A percentile compares a stretch with the other conserved stretches of the same genome.
Evolutionary conservation across 2,113 vertebrate species (phyloP).

Genomic region (Ciconia boyciana): DNA sequence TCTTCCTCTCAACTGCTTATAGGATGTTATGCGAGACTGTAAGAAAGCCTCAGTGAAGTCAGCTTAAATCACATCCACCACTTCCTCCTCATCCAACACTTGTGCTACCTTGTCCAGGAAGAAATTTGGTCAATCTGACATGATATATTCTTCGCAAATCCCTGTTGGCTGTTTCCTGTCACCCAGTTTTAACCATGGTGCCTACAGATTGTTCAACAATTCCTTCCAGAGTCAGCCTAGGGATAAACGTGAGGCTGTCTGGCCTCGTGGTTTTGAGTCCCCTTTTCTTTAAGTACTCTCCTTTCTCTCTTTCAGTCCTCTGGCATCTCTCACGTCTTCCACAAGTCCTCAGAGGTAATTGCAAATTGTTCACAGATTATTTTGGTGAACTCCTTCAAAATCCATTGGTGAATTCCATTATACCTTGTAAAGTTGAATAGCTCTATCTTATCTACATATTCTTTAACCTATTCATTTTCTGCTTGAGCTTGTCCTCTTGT

Average conservation of each 20-base stretch:
- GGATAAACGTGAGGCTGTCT: neutral
- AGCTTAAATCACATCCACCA: neutral
- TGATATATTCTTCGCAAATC: neutral
- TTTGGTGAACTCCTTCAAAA: neutral
- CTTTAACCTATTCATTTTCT: neutral
- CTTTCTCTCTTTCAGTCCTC: neutral
- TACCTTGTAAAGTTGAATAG: neutral
- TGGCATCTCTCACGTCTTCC: neutral
- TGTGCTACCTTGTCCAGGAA: neutral
- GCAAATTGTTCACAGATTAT: neutral
- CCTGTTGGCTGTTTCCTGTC: neutral
- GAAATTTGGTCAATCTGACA: neutral
- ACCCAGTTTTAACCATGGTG: neutral
- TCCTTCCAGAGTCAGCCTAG: neutral
- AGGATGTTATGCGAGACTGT: neutral
- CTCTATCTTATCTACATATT: neutral
- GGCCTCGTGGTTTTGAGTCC: neutral
- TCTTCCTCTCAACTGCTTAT: neutral
- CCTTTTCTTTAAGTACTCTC: neutral
- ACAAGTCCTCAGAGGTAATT: neutral
- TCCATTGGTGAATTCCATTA: neutral
- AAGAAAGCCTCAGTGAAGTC: neutral
- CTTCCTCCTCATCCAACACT: neutral
- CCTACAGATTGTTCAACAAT: neutral
- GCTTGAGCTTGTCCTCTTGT: neutral